A percentile compares a stretch with the other conserved stretches of the same genome.
phyloP scores from a whole-genome alignment of 2,888 invertebrate species.

The Nysson spinosus region DNA sequence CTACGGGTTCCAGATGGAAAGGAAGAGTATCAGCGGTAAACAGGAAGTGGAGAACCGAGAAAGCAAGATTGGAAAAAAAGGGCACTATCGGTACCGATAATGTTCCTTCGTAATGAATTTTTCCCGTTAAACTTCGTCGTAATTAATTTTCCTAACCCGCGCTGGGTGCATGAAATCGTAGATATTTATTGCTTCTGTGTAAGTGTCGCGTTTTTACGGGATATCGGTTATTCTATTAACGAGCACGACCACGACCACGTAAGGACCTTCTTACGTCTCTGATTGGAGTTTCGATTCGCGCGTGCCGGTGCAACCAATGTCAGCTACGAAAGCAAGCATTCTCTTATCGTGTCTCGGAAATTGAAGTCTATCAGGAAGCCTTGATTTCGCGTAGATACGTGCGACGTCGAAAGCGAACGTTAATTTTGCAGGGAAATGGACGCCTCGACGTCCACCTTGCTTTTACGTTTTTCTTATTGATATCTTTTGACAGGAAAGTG shows the following conservation, averaged over 20 bases:
- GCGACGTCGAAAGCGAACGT: constrained; percentile 1
- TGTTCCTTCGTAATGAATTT: neutral
- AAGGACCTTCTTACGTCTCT: no score
- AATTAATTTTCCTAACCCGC: constrained; percentile 3
- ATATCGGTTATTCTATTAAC: constrained; percentile 12
- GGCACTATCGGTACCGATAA: neutral
- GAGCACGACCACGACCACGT: no score
- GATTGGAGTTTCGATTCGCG: no score
- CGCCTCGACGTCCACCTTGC: constrained; percentile 35
- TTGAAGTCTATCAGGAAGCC: no score
- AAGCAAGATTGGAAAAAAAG: constrained; percentile 40
- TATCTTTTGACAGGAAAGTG: constrained; percentile 19
- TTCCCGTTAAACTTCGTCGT: neutral
- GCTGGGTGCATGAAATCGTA: neutral
- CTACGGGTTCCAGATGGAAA: no score
- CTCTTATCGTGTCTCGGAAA: no score
- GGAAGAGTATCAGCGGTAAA: constrained; percentile 29
- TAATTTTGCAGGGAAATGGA: neutral
- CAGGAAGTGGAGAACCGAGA: constrained; percentile 23
- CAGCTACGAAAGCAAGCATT: no score
- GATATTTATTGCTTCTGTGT: neutral
- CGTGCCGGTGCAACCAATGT: no score
- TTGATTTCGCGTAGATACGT: neutral
- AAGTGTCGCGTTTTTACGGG: constrained; percentile 4
- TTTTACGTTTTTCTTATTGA: constrained; percentile 30